A percentile compares a stretch with the other conserved stretches of the same genome.
phyloP scores from a whole-genome alignment of 2,113 vertebrate genomes.

The Melanocharis versteri region DNA sequence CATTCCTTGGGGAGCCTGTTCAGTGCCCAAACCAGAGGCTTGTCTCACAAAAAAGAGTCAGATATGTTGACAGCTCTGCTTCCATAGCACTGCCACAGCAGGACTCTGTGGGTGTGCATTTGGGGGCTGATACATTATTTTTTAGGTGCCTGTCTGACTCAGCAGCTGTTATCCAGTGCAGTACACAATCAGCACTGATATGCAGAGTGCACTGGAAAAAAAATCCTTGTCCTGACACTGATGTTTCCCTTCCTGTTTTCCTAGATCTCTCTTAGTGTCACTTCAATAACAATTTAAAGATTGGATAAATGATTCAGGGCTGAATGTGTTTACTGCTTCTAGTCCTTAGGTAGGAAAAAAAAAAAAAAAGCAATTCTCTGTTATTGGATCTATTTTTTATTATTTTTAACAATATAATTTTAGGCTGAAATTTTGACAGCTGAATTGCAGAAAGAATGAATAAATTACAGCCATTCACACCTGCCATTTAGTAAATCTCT shows the following conservation, averaged over 20 bases:
- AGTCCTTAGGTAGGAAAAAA: neutral
- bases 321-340: neutral
- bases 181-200: neutral
- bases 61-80: neutral
- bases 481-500: constrained; percentile 10
- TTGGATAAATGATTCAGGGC: neutral
- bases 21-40: neutral
- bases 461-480: constrained; percentile 36
- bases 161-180: neutral
- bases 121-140: too few species aligned
- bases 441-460: constrained; percentile 14
- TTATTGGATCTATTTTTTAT: neutral
- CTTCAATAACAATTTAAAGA: neutral
- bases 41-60: neutral
- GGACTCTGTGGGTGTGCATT: neutral
- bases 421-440: constrained; percentile 27
- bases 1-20: neutral
- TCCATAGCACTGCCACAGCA: neutral
- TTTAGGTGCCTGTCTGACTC: neutral
- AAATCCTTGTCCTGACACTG: neutral
- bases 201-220: neutral
- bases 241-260: neutral
- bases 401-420: constrained; percentile 36
- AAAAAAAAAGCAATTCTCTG: neutral
- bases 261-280: neutral